A percentile compares a stretch with the other conserved stretches of the same genome.
These are phyloP conservation scores for Rhopalosiphum nymphaeae DNA, from an alignment of 2,888 invertebrate species.

Conservation along the genomic window DNA sequence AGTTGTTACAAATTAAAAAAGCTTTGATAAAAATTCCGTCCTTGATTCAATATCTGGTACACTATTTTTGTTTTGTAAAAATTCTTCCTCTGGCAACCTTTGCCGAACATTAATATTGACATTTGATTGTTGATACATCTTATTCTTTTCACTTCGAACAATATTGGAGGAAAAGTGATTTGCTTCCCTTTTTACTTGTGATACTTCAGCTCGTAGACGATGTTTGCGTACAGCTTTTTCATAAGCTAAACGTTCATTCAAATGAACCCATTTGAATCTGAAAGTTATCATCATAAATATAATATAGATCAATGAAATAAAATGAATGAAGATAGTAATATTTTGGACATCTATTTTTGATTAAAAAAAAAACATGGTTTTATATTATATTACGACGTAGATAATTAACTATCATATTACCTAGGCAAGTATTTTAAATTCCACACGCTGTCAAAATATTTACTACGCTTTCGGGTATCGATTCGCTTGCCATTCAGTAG, in stretches of 20 bases:
- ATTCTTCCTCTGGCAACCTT: conserved; percentile 50
- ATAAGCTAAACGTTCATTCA: conserved; percentile 92
- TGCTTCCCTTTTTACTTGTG: conserved; percentile 91
- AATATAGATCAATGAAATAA: background rate
- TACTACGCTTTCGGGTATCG: conserved; percentile 85
- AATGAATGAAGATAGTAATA: background rate
- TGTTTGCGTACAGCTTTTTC: conserved; percentile 92
- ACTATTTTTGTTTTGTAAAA: conserved; percentile 27
- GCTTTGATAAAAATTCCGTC: conserved; percentile 53
- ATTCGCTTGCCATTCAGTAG: conserved; percentile 90
- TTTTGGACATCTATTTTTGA: background rate
- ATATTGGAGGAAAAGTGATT: conserved; percentile 88
- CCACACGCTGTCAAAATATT: conserved; percentile 93
- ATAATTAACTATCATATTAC: conserved; percentile 70
- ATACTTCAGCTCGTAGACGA: conserved; percentile 86
- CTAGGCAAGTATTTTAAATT: conserved; percentile 93
- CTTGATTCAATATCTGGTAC: conserved; percentile 43
- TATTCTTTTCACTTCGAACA: conserved; percentile 71
- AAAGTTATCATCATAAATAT: conserved; percentile 64
- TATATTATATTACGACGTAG: background rate
- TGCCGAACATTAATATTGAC: conserved; percentile 43
- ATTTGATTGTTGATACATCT: conserved; percentile 36
- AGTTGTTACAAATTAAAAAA: conserved; percentile 23
- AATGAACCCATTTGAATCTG: conserved; percentile 95
- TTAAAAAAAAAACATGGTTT: background rate